Percentiles rank a stretch among this genome's conserved stretches.
These are phyloP conservation scores for Sycophila texana DNA, from an alignment of 2,888 invertebrate genomes.

Conservation along the genomic window DNA sequence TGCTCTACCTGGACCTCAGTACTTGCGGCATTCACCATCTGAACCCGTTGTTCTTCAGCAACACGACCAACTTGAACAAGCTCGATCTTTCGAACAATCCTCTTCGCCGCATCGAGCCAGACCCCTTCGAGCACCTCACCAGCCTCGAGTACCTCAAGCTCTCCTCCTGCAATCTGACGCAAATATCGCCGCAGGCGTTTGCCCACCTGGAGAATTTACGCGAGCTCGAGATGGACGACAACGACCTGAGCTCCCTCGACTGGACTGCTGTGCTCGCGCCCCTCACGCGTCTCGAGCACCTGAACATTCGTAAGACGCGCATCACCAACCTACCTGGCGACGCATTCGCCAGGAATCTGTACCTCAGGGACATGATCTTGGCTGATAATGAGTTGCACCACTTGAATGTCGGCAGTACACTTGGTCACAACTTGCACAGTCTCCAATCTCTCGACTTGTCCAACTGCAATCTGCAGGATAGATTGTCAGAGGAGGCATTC, in stretches of 20 bases:
- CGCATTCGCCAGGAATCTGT: constrained; percentile 81
- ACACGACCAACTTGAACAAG: constrained; percentile 81
- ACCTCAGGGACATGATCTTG: constrained; percentile 80
- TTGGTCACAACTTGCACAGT: constrained; percentile 81
- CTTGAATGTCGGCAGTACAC: constrained; percentile 81
- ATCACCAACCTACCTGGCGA: constrained; percentile 81
- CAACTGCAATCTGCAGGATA: constrained; percentile 82
- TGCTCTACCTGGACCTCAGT: constrained; percentile 83
- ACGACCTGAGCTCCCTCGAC: constrained; percentile 78
- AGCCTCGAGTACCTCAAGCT: constrained; percentile 82
- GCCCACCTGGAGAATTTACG: constrained; percentile 80
- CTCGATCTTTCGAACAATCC: constrained; percentile 85
- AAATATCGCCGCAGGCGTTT: constrained; percentile 79
- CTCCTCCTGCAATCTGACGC: constrained; percentile 81
- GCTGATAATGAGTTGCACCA: constrained; percentile 82
- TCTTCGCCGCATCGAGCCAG: constrained; percentile 78
- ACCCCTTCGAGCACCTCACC: constrained; percentile 81
- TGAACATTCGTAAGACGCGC: constrained; percentile 81
- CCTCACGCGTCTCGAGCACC: constrained; percentile 80
- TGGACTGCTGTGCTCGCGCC: constrained; percentile 82
- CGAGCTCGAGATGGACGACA: constrained; percentile 81
- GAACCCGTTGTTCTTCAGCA: constrained; percentile 81
- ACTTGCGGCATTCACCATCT: constrained; percentile 80
- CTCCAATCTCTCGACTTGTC: constrained; percentile 83
- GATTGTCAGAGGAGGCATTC: constrained; percentile 83